These are phyloP conservation scores for Trinorchestia longiramus DNA, from an alignment of 1,140 invertebrate genomes.

Conservation along the genomic window DNA sequence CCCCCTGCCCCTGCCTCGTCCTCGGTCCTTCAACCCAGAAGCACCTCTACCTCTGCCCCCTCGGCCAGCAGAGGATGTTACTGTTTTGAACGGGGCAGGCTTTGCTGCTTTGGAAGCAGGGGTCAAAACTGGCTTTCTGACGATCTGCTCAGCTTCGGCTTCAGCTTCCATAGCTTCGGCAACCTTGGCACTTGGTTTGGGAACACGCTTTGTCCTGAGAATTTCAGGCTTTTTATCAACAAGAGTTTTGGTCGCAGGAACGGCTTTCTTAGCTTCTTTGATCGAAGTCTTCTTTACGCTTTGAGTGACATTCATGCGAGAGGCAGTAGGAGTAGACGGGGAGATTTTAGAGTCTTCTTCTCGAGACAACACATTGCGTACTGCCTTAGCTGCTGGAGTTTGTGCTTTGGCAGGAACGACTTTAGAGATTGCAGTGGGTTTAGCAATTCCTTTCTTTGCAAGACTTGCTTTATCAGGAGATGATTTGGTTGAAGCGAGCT, in stretches of 20 bases:
- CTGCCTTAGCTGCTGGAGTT: background rate
- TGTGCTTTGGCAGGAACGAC: background rate
- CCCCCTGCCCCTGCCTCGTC: background rate
- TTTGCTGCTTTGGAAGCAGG: background rate
- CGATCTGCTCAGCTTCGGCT: background rate
- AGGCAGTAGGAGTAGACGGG: background rate
- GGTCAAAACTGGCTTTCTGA: background rate
- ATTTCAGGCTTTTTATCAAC: slow-evolving; percentile 15
- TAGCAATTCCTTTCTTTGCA: background rate
- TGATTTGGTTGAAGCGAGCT: background rate
- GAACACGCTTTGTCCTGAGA: background rate
- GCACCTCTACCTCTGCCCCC: slow-evolving; percentile 5
- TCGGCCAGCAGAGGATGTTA: background rate
- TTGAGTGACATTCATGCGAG: slow-evolving; percentile 17
- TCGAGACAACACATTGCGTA: background rate
- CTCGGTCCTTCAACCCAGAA: background rate
- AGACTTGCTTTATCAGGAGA: background rate
- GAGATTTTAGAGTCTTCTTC: background rate
- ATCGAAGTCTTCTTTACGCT: slow-evolving; percentile 29
- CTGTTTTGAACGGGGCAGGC: background rate
- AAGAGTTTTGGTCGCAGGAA: background rate
- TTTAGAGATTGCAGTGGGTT: background rate
- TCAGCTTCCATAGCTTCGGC: slow-evolving; percentile 26
- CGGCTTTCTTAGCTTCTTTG: slow-evolving; percentile 24
- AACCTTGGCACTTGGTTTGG: slow-evolving; percentile 27